A percentile compares a stretch with the other conserved stretches of the same genome.
These are phyloP conservation scores for Chlorospingus semifuscus DNA, from an alignment of 2,797 vertebrate genomes.

Conservation along the genomic window DNA sequence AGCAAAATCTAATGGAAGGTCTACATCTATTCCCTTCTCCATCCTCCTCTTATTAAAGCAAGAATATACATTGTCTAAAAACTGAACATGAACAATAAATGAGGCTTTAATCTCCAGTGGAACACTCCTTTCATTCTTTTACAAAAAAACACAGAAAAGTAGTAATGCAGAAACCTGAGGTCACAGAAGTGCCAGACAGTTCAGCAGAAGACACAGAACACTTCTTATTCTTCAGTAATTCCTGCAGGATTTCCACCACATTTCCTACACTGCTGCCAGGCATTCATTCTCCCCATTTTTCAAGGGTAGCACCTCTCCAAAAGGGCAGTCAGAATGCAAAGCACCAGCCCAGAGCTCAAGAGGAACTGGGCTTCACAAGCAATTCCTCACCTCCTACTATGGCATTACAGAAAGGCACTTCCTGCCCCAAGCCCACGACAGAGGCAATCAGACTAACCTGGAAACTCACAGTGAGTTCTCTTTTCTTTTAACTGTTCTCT, in stretches of 20 bases:
- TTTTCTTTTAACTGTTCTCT: neutral
- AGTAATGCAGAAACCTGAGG: neutral
- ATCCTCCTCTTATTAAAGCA: neutral
- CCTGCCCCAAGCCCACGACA: neutral
- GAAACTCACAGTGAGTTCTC: neutral
- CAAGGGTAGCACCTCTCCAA: neutral
- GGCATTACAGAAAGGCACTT: neutral
- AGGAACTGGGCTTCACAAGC: neutral
- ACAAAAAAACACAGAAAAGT: neutral
- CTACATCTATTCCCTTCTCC: neutral
- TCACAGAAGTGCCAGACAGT: neutral
- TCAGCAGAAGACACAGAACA: neutral
- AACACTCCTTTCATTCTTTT: neutral
- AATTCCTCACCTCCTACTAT: accelerated
- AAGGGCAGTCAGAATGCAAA: neutral
- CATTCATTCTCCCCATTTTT: neutral
- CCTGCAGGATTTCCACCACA: neutral
- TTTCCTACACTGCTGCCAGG: neutral
- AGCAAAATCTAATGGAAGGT: neutral
- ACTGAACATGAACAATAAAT: neutral
- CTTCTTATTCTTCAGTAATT: neutral
- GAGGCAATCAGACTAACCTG: neutral
- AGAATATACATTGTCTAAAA: neutral
- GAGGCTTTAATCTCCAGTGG: neutral
- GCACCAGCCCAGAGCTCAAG: neutral